A percentile compares a stretch with the other conserved stretches of the same genome.
These are phyloP conservation scores for Syndactyla subalaris DNA, from an alignment of 2,797 vertebrate genomes.

Conservation along the genomic window DNA sequence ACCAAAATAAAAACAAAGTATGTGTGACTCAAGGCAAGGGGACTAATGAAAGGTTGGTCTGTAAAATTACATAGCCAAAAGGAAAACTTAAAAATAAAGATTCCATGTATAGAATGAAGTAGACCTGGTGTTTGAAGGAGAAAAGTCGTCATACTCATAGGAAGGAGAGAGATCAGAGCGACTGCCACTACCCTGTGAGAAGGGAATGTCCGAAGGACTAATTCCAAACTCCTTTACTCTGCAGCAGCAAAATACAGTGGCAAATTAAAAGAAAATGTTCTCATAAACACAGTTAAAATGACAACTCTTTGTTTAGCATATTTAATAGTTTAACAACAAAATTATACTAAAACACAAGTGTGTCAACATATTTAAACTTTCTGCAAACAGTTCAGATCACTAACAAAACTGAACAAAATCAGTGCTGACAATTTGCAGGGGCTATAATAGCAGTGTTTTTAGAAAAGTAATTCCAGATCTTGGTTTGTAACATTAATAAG, in stretches of 20 bases:
- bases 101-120: constrained; percentile 75
- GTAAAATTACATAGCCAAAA: constrained; percentile 47
- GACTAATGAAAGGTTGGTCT: constrained; percentile 64
- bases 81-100: constrained; percentile 63
- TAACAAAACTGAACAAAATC: not conserved
- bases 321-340: not conserved
- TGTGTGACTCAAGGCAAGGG: constrained; percentile 52
- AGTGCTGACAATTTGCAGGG: not conserved
- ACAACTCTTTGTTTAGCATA: constrained; percentile 24
- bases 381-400: not conserved
- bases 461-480: not conserved
- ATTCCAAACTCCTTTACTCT: constrained; percentile 99
- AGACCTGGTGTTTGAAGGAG: constrained; percentile 91
- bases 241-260: constrained; percentile 82
- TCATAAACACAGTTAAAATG: constrained; percentile 70
- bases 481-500: not conserved
- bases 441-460: not conserved
- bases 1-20: constrained; percentile 71
- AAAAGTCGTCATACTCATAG: constrained; percentile 91
- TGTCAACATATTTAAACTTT: not conserved
- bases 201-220: constrained; percentile 97
- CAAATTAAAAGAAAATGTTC: constrained; percentile 80
- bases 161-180: constrained; percentile 93
- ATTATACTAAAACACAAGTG: not conserved
- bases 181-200: constrained; percentile 90